A percentile compares a stretch with the other conserved stretches of the same genome.
Evolutionary conservation across 2,888 invertebrate genomes (phyloP).

Genomic region (Meandrusa payeni): DNA sequence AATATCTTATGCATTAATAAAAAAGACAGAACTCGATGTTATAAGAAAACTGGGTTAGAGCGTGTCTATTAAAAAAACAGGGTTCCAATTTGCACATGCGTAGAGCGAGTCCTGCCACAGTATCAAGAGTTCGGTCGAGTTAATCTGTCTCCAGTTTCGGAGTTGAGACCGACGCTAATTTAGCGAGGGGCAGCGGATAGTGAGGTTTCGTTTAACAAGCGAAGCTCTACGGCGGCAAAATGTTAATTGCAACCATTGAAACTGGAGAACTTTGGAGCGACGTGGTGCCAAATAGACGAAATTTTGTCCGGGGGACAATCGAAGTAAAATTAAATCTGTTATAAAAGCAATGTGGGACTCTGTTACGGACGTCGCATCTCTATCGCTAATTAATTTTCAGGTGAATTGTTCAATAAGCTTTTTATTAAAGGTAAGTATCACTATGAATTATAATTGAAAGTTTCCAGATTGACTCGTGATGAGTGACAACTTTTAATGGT

Average conservation of each 20-base stretch:
- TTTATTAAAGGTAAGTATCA: conserved; percentile 10
- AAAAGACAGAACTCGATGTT: no score
- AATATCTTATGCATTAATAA: no score
- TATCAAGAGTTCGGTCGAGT: conserved; percentile 32
- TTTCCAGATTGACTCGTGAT: no score
- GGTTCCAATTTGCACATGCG: conserved; percentile 8
- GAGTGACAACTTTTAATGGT: no score
- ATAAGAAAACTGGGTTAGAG: no score
- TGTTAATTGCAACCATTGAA: conserved; percentile 40
- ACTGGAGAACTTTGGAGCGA: conserved; percentile 33
- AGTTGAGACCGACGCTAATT: conserved; percentile 35
- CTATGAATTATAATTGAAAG: no score
- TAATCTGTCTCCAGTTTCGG: conserved; percentile 35
- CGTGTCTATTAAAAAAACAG: background rate
- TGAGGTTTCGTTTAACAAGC: conserved; percentile 37
- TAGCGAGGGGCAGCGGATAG: conserved; percentile 31
- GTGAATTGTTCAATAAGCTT: conserved; percentile 11
- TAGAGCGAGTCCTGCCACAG: conserved; percentile 20
- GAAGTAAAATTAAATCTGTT: conserved; percentile 22
- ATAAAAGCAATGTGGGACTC: conserved; percentile 16
- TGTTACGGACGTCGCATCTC: conserved; percentile 13
- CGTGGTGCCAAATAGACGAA: conserved; percentile 21
- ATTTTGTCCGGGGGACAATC: conserved; percentile 24
- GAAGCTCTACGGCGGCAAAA: conserved; percentile 35
- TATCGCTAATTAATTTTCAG: conserved; percentile 20